Conservation (phyloP, 2,888 invertebrate genomes). For the Herminia tarsipennalis region DNA sequence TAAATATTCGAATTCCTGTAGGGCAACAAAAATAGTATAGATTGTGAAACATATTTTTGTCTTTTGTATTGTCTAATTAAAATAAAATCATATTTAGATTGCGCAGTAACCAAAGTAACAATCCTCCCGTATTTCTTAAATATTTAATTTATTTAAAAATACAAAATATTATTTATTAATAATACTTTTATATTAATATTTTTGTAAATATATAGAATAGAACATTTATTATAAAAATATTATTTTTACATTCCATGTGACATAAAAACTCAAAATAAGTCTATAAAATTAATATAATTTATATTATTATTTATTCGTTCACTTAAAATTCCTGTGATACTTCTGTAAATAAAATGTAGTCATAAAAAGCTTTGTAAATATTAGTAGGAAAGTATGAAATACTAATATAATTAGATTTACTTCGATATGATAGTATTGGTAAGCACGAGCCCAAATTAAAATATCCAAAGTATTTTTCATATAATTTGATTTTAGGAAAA, state of each 20-base stretch:
- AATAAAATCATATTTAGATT: slow-evolving; percentile 6
- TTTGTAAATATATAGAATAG: too few relatives aligned
- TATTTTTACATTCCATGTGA: too few relatives aligned
- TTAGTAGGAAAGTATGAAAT: slow-evolving; percentile 25
- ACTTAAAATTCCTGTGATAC: slow-evolving; percentile 74
- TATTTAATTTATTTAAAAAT: too few relatives aligned
- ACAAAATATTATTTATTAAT: too few relatives aligned
- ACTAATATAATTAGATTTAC: slow-evolving; percentile 13
- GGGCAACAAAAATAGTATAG: background rate
- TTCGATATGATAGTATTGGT: background rate
- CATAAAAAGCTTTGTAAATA: slow-evolving; percentile 44
- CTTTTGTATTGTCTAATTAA: slow-evolving; percentile 18
- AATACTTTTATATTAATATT: too few relatives aligned
- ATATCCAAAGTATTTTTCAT: background rate
- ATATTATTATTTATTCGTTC: slow-evolving; percentile 18
- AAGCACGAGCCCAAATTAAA: background rate
- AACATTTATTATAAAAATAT: too few relatives aligned
- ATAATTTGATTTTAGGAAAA: background rate
- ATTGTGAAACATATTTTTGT: background rate
- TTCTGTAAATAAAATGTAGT: slow-evolving; percentile 66
- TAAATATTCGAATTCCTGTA: slow-evolving; percentile 7
- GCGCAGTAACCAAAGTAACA: background rate
- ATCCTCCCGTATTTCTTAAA: too few relatives aligned
- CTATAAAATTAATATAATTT: too few relatives aligned
- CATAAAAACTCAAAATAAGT: too few relatives aligned